A percentile compares a stretch with the other conserved stretches of the same genome.
Conservation (phyloP, 2,113 vertebrate genomes). For the Tupaia tana region DNA sequence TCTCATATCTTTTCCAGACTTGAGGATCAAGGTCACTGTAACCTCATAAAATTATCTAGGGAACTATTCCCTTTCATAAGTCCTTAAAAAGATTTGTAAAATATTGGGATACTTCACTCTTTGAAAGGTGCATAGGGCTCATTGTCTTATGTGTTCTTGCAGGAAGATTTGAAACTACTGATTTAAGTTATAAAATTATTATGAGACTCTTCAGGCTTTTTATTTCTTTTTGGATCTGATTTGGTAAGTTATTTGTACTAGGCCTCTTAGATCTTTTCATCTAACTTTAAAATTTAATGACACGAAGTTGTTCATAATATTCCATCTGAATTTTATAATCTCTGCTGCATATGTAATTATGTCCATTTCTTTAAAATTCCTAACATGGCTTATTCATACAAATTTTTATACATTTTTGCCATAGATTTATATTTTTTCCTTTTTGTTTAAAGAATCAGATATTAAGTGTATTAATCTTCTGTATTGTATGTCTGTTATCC, state of each 20-base stretch:
- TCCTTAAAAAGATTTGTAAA: not conserved
- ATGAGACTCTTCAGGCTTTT: slow-evolving; percentile 33
- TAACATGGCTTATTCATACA: not conserved
- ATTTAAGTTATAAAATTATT: not conserved
- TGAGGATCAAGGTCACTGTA: not conserved
- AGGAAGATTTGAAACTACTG: not conserved
- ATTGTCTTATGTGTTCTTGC: not conserved
- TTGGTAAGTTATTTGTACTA: not conserved
- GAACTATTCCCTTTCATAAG: not conserved
- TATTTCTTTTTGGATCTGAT: slow-evolving; percentile 2
- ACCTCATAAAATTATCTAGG: not conserved
- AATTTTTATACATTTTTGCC: not conserved
- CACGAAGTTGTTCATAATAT: not conserved
- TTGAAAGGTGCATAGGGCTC: not conserved
- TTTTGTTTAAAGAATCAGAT: not conserved
- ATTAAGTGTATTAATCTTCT: not conserved
- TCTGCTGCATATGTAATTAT: slow-evolving; percentile 20
- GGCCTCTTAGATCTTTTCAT: not conserved
- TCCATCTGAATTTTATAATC: slow-evolving; percentile 30
- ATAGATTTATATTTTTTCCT: not conserved
- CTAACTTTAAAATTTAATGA: slow-evolving; percentile 22
- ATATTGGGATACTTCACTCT: slow-evolving; percentile 15
- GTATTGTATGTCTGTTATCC: not conserved
- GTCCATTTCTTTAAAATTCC: not conserved
- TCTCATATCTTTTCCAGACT: not conserved